Conservation (phyloP, 2,113 vertebrate genomes). For the Tragelaphus strepsiceros region DNA sequence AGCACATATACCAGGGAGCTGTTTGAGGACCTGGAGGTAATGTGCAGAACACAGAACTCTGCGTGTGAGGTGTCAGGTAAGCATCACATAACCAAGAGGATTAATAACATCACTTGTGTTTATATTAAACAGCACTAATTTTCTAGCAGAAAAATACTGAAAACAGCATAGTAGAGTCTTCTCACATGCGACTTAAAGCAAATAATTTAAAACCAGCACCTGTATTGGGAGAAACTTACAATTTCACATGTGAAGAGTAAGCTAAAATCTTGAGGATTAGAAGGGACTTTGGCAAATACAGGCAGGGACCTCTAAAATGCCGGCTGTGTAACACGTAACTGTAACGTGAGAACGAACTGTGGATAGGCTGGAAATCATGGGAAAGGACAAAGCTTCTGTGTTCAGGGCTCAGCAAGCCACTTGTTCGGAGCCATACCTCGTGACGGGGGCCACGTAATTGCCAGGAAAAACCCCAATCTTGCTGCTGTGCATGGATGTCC, state of each 20-base stretch:
- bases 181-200: constrained; percentile 9
- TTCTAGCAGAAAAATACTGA: not conserved
- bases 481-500: constrained; percentile 98
- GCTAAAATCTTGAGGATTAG: constrained; percentile 3
- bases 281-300: constrained; percentile 27
- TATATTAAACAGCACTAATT: not conserved
- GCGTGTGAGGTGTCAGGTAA: not conserved
- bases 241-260: constrained; percentile 20
- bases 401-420: not conserved
- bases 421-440: constrained; percentile 80
- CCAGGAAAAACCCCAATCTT: constrained; percentile 98
- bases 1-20: not conserved
- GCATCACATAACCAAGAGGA: not conserved
- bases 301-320: not conserved
- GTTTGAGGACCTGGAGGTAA: not conserved
- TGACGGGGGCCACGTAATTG: constrained; percentile 97
- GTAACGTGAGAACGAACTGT: not conserved
- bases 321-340: constrained; percentile 2
- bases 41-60: not conserved
- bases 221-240: constrained; percentile 11
- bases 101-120: not conserved
- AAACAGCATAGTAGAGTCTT: not conserved
- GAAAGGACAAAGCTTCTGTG: constrained; percentile 13
- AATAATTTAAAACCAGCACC: not conserved
- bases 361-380: not conserved